These are phyloP conservation scores for Coptodon bakossiorum DNA, from an alignment of 2,113 vertebrate genomes.

Conservation along the genomic window DNA sequence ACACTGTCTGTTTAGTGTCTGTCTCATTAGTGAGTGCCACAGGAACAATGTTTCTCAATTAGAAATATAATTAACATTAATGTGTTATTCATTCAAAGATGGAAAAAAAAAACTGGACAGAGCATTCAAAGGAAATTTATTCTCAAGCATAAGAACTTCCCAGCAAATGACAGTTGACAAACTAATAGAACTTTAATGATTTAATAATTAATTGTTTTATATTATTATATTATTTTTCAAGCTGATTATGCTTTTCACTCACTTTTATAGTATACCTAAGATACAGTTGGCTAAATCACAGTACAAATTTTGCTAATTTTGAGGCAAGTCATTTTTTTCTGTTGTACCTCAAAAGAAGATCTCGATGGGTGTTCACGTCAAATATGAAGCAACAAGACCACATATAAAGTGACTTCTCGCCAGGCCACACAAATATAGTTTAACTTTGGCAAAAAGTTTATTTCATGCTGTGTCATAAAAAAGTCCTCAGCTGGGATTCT, in stretches of 20 bases:
- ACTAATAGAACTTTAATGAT: background rate
- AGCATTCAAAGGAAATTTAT: background rate
- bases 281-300: background rate
- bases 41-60: background rate
- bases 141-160: background rate
- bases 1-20: background rate
- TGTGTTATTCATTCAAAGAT: background rate
- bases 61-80: background rate
- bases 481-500: background rate
- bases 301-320: background rate
- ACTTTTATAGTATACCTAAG: background rate
- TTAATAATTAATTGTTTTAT: background rate
- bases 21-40: background rate
- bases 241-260: background rate
- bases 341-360: background rate
- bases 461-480: background rate
- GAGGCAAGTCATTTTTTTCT: background rate
- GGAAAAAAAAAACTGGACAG: background rate
- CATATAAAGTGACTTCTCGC: background rate
- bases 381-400: background rate
- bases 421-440: background rate
- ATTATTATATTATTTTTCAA: background rate
- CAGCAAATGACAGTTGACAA: background rate
- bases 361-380: background rate
- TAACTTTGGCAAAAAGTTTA: background rate